Evolutionary conservation across 2,113 vertebrate species (phyloP).

Genomic region (Pterophyllum scalare): DNA sequence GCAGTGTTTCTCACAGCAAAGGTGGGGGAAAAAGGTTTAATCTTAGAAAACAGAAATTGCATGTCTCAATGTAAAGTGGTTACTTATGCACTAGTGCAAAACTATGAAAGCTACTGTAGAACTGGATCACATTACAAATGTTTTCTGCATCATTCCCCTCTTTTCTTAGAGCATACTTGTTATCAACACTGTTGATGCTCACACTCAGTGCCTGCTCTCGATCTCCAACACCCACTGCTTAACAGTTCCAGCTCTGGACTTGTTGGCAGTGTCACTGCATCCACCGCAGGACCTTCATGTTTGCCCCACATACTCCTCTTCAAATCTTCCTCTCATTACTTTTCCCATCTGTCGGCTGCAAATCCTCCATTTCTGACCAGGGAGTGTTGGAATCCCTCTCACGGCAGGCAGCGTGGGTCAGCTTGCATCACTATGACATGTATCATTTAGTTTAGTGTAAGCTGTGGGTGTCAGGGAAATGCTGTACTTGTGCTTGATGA

Average conservation of each 20-base stretch:
- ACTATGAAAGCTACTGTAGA: neutral
- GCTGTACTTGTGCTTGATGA: slow-evolving; percentile 29
- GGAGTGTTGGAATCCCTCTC: slow-evolving; percentile 20
- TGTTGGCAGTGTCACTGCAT: neutral
- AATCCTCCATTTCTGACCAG: slow-evolving; percentile 22
- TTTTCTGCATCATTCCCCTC: neutral
- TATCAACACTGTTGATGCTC: neutral
- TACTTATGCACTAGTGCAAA: neutral
- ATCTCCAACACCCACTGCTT: slow-evolving; percentile 5
- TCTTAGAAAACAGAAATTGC: too few species aligned
- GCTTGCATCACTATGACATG: neutral
- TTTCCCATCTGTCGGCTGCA: neutral
- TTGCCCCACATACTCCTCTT: slow-evolving; percentile 1
- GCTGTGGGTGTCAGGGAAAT: slow-evolving; percentile 20
- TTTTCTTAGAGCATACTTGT: neutral
- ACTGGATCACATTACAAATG: neutral
- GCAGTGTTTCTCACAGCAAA: neutral
- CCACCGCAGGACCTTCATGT: neutral
- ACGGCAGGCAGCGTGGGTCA: slow-evolving; percentile 11
- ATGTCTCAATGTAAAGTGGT: neutral
- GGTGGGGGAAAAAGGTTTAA: neutral
- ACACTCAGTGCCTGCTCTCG: slow-evolving; percentile 4
- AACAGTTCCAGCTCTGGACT: slow-evolving; percentile 7
- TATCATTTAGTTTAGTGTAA: slow-evolving; percentile 36
- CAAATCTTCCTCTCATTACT: neutral